Evolutionary conservation across 2,888 invertebrate genomes (phyloP).

Genomic region (Ecliptopera silaceata): DNA sequence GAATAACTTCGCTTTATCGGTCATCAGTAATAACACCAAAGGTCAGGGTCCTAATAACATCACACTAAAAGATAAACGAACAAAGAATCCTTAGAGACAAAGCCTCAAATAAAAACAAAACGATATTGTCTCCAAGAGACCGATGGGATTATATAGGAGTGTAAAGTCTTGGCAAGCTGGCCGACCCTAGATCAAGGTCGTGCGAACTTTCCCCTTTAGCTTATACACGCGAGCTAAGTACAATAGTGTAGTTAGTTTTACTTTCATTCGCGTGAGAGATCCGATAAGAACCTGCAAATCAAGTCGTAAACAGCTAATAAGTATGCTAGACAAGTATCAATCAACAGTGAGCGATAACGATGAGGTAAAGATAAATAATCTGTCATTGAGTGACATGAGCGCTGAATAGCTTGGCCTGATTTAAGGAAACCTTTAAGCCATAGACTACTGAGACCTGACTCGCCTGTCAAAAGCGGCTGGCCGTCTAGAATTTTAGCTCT

Average conservation of each 20-base stretch:
- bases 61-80: not conserved
- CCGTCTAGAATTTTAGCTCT: too few relatives aligned
- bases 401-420: too few relatives aligned
- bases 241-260: conserved; percentile 15
- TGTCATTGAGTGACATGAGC: too few relatives aligned
- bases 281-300: conserved; percentile 16
- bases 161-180: conserved; percentile 35
- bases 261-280: conserved; percentile 22
- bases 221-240: conserved; percentile 23
- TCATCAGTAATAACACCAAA: not conserved
- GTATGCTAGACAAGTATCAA: conserved; percentile 3
- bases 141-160: conserved; percentile 2
- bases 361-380: not conserved
- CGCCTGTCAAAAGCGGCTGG: too few relatives aligned
- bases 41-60: not conserved
- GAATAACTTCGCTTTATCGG: not conserved
- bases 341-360: not conserved
- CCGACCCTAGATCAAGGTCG: conserved; percentile 49
- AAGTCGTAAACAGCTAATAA: conserved; percentile 10
- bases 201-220: conserved; percentile 54
- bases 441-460: too few relatives aligned
- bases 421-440: too few relatives aligned
- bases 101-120: conserved; percentile 1
- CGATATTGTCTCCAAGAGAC: not conserved
- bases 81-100: conserved; percentile 1